Evolutionary conservation across 1,140 invertebrate genomes (phyloP).

Genomic region (Schmidtea mediterranea): DNA sequence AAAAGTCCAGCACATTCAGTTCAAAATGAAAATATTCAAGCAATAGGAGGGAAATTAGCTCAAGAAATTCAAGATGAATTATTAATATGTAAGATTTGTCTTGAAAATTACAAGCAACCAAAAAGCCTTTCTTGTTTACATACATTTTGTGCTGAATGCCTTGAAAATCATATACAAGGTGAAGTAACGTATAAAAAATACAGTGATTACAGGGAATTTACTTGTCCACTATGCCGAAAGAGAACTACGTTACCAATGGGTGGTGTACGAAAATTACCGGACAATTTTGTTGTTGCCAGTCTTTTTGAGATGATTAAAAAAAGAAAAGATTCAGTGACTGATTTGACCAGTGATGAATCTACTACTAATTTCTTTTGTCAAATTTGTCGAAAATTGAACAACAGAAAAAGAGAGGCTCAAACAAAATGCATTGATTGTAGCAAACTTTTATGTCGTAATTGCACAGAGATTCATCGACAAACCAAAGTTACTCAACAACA

Average conservation of each 20-base stretch:
- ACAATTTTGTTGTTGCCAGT: constrained; percentile 28
- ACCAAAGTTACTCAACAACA: constrained; percentile 25
- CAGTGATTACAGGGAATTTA: constrained; percentile 27
- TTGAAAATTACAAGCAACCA: constrained; percentile 31
- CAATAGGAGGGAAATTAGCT: constrained; percentile 16
- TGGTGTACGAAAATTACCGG: constrained; percentile 27
- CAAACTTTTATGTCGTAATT: constrained; percentile 25
- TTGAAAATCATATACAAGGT: constrained; percentile 16
- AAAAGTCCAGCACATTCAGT: too few relatives aligned
- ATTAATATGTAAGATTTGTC: constrained; percentile 26
- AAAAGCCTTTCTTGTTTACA: constrained; percentile 64
- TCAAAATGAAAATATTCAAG: background rate
- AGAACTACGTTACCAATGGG: constrained; percentile 25
- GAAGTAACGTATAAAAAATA: constrained; percentile 15
- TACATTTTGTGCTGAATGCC: constrained; percentile 60
- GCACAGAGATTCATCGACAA: constrained; percentile 22
- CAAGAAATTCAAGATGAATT: constrained; percentile 28
- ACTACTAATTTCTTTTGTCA: background rate
- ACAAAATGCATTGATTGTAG: constrained; percentile 28
- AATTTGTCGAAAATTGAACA: background rate
- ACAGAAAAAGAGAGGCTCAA: constrained; percentile 11
- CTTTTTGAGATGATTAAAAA: constrained; percentile 22
- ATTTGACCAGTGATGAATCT: background rate
- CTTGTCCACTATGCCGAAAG: constrained; percentile 28
- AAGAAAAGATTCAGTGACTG: constrained; percentile 16